phyloP scores from a whole-genome alignment of 2,888 invertebrate genomes.

The Antheraea yamamai region DNA sequence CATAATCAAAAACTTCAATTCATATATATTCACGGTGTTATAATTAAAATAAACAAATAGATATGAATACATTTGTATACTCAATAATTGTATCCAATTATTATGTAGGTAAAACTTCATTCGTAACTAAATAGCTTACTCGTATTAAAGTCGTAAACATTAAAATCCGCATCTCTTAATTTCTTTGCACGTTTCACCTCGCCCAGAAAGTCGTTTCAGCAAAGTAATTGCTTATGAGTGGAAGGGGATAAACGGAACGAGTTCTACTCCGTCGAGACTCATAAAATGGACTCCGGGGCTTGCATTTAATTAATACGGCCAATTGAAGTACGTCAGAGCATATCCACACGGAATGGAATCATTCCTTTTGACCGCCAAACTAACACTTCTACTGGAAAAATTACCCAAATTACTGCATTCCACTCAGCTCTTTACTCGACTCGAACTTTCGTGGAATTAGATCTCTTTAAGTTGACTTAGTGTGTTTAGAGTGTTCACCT shows the following conservation, averaged over 20 bases:
- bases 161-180: conserved; percentile 70
- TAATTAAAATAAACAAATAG: background rate
- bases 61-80: background rate
- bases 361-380: conserved; percentile 68
- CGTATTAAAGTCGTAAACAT: conserved; percentile 62
- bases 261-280: conserved; percentile 69
- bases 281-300: conserved; percentile 78
- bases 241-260: conserved; percentile 78
- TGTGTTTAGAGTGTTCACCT: background rate
- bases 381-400: conserved; percentile 60
- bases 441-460: conserved; percentile 9
- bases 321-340: conserved; percentile 70
- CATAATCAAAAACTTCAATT: background rate
- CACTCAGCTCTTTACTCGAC: conserved; percentile 41
- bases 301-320: conserved; percentile 80
- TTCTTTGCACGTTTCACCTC: conserved; percentile 70
- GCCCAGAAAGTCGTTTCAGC: conserved; percentile 70
- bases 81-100: background rate
- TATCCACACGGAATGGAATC: conserved; percentile 66
- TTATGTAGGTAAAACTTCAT: background rate
- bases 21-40: background rate
- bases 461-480: background rate
- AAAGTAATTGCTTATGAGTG: conserved; percentile 81
- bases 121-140: conserved; percentile 25
- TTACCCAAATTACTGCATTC: conserved; percentile 52